Conservation (phyloP, 2,113 vertebrate genomes). For the Australoheros scitulus region DNA sequence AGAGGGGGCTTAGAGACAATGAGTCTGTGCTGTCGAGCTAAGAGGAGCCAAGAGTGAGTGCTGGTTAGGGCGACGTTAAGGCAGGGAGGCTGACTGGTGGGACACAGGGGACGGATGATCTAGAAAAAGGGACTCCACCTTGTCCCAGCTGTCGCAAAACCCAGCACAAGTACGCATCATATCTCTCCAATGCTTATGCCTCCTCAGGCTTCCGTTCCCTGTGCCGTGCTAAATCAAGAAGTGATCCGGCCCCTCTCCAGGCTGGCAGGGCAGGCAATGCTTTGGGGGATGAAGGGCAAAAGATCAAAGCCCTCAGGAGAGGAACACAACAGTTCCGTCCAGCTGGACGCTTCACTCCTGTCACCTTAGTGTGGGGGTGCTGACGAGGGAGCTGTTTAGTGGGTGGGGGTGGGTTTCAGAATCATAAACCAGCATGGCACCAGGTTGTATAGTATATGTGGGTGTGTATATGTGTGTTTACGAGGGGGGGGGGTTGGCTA, state of each 20-base stretch:
- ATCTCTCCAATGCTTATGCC: slow-evolving; percentile 21
- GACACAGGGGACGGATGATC: slow-evolving; percentile 16
- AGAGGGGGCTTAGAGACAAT: slow-evolving; percentile 58
- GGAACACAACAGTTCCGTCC: slow-evolving; percentile 69
- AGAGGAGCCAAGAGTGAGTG: slow-evolving; percentile 38
- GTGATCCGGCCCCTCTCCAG: slow-evolving; percentile 46
- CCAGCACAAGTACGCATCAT: slow-evolving; percentile 47
- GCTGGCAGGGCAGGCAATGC: slow-evolving; percentile 43
- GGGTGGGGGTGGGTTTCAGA: slow-evolving; percentile 10
- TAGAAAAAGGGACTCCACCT: slow-evolving; percentile 42
- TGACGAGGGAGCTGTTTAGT: slow-evolving; percentile 28
- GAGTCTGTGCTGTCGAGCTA: slow-evolving; percentile 41
- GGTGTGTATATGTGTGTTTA: slow-evolving; percentile 40
- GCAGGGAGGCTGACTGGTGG: slow-evolving; percentile 23
- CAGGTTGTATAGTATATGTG: slow-evolving; percentile 36
- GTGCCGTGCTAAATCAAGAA: slow-evolving; percentile 65
- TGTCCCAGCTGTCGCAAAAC: slow-evolving; percentile 66
- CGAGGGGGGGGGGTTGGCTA: slow-evolving; percentile 41
- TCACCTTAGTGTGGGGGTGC: slow-evolving; percentile 59
- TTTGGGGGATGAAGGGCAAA: slow-evolving; percentile 66
- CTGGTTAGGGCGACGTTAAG: slow-evolving; percentile 38
- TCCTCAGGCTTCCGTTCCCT: slow-evolving; percentile 11
- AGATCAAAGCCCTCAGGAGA: slow-evolving; percentile 71
- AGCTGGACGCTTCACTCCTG: slow-evolving; percentile 74
- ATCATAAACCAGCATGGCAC: slow-evolving; percentile 65